Base-by-base conservation (phyloP, 2,888 invertebrate species). In the Cacoxenus indagator region DNA sequence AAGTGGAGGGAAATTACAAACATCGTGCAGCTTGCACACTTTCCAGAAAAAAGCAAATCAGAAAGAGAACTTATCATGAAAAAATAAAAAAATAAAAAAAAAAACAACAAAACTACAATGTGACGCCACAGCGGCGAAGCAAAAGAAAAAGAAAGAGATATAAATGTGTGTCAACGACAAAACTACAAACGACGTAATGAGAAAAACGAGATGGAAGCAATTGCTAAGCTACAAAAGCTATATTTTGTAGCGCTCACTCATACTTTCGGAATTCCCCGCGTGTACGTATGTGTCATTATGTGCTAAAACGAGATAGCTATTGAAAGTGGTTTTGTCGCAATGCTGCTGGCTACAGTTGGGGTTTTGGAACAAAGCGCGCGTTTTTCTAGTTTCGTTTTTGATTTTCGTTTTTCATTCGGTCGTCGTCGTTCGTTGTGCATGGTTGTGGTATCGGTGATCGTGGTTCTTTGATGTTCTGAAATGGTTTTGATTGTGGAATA, bases 121-220 rank as follows among this genome's bases (percentile, higher is more conserved):
- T n/a, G n/a, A n/a, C n/a, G n/a, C n/a, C 31, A 59, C 59, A 71
- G 51, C 71, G 65, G 71, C 72, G 68, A 61, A 64, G 69, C 69
- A 66, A 27, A 48, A 27, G 48, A 69, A 48, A 57, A 67, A 57
- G 67, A 67, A 37, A 67, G 51, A 78, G 72, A 75, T 72, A 72
- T 75, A 75, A 82, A 82, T 82, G 84, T 82, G 83, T 84, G 82
- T 82, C 85, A 84, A 79, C 84, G 76, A 76, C 81, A 82, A 78
- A 79, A 72, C 83, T 75, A 78, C 74, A 73, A 68, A 43, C 68
- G 64, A 51, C 69, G 45, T 74, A 71, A 76, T 71, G 64, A 64
- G 57, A 68, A 43, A 69, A 65, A 51, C 69, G 45, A 74, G 71
- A 76, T 71, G 64, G 62, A 61, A 68, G 61, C 70, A 64, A 69